A percentile compares a stretch with the other conserved stretches of the same genome.
These are phyloP conservation scores for Elegia similella DNA, from an alignment of 2,888 invertebrate species.

Conservation along the genomic window DNA sequence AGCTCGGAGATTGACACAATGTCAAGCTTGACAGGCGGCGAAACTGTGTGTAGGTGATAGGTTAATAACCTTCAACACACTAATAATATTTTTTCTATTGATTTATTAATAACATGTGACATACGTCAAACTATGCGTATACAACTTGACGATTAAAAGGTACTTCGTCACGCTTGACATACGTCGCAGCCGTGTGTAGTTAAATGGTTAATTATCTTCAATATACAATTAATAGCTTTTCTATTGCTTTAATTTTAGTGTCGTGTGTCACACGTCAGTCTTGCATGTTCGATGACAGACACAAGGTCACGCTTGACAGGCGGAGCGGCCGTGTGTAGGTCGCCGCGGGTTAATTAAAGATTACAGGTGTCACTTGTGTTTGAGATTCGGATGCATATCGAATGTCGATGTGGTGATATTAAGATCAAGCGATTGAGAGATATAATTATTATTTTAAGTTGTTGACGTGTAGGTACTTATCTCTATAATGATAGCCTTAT, in stretches of 20 bases:
- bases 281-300: conserved; percentile 29
- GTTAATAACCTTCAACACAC: no score
- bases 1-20: no score
- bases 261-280: conserved; percentile 23
- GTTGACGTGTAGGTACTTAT: no score
- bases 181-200: background rate
- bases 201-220: background rate
- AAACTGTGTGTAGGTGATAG: no score
- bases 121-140: no score
- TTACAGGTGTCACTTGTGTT: conserved; percentile 1
- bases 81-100: no score
- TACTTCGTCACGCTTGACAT: background rate
- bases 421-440: no score
- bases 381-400: background rate
- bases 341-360: conserved; percentile 18
- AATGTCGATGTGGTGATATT: background rate
- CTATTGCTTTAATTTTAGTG: background rate
- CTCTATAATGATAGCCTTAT: no score
- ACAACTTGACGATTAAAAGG: background rate
- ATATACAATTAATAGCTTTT: background rate
- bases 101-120: no score
- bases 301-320: conserved; percentile 39
- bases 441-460: no score
- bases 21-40: no score
- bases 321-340: conserved; percentile 32